Evolutionary conservation across 2,113 vertebrate species (phyloP), one percentile per base, ranked within the genome.

Genomic region (Cariama cristata): DNA sequence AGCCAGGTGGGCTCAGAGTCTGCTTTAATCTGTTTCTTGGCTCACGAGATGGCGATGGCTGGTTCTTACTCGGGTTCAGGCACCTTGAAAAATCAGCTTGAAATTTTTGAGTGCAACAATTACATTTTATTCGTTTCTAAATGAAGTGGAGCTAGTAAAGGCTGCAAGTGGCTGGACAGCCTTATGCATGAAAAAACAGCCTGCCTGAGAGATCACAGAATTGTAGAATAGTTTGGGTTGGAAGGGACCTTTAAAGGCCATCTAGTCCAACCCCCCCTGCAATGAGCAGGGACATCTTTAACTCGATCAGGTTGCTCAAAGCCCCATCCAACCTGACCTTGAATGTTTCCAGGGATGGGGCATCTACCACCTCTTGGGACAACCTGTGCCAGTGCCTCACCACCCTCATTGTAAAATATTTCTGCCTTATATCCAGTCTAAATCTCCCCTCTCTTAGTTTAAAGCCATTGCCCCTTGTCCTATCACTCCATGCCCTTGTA

Each of bases 1-100:
- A 94, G 86, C 86, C 89, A 91, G 93, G 93, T 91, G 84, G 95
- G 93, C 96, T 91, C 12, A 0, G 59, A 50, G 88, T 11, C 73
- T 50, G 64, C 80, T 81, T 74, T 84, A 53, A 85, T 89, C 80
- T 63, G 5, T 47, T 87, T 71, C 88, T 89, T 96, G 97, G 80
- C 91, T 84, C 38, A 0, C 5, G 79, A 73, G 68, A 7, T 11
- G 40, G 47, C 9, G 33, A 45, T 9, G 44, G 15, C 80, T 4
- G 77, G n/a, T 68, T 68, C 90, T 74, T 19, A 11, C 8, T 8
- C 27, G 5, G 80, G 73, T 85, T 89, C 80, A 56, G 86, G 80
- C 77, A 68, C 83, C 80, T 86, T 84, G 86, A 71, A 93, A 91
- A 96, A 62, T 86, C 83, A 59, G 3, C 84, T 44, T 2, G 28